Base-by-base conservation (phyloP, 64 coral and sea anemone genomes). In the Pocillopora damicornis region DNA sequence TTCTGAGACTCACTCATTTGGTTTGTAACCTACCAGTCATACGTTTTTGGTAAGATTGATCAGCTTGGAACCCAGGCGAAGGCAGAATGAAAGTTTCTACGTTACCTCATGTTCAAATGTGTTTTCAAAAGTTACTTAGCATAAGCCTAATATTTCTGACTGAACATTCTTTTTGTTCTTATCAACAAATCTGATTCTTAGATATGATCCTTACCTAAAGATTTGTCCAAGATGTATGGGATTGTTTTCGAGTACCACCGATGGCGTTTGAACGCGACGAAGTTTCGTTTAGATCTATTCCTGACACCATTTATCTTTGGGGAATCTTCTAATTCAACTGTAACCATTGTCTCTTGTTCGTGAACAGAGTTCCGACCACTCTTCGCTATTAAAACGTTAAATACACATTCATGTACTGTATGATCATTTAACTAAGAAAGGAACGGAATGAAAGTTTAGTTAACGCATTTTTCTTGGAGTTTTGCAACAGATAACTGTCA, bases 211-310 rank as follows among this genome's bases (percentile, higher is more conserved):
- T 66, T 35, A 83, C 80, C 80, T 4, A 83, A 18, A 22, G 80
- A 83, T 20, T 83, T 83, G 61, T 83, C 80, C 62, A 83, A 15
- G 61, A 83, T 45, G 36, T 67, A 83, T 0, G 80, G 80, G 67
- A 83, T 67, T 16, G 62, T 1, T 45, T 68, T 16, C 42, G 16
- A 34, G 67, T 64, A 9, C 80, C 80, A 83, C 61, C 80, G 22
- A 20, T 67, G 66, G 37, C 80, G 80, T 83, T 83, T 83, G 1
- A 16, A 17, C 1, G 80, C 35, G 34, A 83, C 22, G 42, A 83
- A 83, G 80, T 83, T 83, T 12, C 80, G 80, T 63, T 67, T 83
- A 9, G 30, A 63, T 45, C 80, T 83, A 9, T 83, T n/a, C 67
- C 34, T 83, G 10, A 35, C 42, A 35, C 15, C 3, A 34, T 83